A percentile compares a stretch with the other conserved stretches of the same genome.
Evolutionary conservation across 1,140 invertebrate species (phyloP).

Genomic region (Oryctes rhinoceros): DNA sequence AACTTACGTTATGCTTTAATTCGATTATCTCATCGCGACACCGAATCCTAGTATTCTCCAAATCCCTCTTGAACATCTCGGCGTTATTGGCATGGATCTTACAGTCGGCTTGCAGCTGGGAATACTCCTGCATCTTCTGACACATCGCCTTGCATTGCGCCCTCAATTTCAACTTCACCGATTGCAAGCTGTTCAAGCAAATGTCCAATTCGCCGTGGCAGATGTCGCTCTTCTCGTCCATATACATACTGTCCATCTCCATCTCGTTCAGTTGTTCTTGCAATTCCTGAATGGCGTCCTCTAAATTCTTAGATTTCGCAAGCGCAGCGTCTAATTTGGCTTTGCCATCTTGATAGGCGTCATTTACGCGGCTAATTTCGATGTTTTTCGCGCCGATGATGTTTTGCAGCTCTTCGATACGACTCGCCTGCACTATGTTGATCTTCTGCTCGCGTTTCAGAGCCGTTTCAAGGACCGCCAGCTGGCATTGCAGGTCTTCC

Average conservation of each 20-base stretch:
- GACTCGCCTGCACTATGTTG: constrained; percentile 13
- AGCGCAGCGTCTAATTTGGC: neutral
- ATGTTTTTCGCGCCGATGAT: constrained; percentile 36
- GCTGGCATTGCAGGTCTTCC: constrained; percentile 22
- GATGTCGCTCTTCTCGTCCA: constrained; percentile 26
- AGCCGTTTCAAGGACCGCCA: neutral
- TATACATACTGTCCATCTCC: neutral
- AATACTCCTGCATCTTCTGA: constrained; percentile 17
- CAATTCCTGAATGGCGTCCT: constrained; percentile 18
- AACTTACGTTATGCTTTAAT: constrained; percentile 33
- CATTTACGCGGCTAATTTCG: neutral
- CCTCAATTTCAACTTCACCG: constrained; percentile 18
- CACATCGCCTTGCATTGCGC: constrained; percentile 6
- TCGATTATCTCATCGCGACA: constrained; percentile 32
- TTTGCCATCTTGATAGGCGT: constrained; percentile 17
- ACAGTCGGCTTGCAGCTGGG: constrained; percentile 27
- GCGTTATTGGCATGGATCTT: constrained; percentile 23
- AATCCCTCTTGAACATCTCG: constrained; percentile 31
- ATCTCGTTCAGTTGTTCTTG: constrained; percentile 19
- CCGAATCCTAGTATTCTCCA: constrained; percentile 26
- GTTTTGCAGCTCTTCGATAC: constrained; percentile 40
- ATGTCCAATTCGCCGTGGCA: constrained; percentile 39
- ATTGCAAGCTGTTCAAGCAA: constrained; percentile 32
- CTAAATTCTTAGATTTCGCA: neutral
- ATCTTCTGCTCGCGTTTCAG: constrained; percentile 39